Evolutionary conservation across 2,888 invertebrate species (phyloP).

Genomic region (Xestia ashworthii): DNA sequence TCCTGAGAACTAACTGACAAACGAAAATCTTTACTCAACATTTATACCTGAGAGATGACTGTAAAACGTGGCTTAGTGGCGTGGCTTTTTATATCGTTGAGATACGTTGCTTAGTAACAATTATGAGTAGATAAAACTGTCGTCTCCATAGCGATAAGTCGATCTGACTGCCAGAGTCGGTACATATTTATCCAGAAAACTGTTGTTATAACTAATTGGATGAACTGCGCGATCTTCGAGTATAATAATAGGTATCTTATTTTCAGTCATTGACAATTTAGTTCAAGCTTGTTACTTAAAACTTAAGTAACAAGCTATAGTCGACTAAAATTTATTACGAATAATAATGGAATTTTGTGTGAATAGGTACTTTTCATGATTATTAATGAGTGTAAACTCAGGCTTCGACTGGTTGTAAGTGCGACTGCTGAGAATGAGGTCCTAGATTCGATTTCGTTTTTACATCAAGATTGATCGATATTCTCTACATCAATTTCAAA

Average conservation of each 20-base stretch:
- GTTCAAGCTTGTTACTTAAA: slow-evolving; percentile 15
- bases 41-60: not conserved
- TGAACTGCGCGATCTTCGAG: slow-evolving; percentile 24
- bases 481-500: no score
- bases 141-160: not conserved
- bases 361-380: not conserved
- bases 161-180: slow-evolving; percentile 3
- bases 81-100: not conserved
- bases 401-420: no score
- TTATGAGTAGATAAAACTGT: not conserved
- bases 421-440: no score
- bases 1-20: not conserved
- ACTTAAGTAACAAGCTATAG: not conserved
- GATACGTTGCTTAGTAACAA: not conserved
- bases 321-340: not conserved
- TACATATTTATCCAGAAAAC: not conserved
- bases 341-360: not conserved
- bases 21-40: not conserved
- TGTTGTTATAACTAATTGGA: slow-evolving; percentile 28
- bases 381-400: not conserved
- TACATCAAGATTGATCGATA: no score
- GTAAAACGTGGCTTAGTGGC: not conserved
- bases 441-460: no score
- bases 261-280: slow-evolving; percentile 10
- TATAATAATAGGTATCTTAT: slow-evolving; percentile 5